Evolutionary conservation across 2,113 vertebrate species (phyloP).

Genomic region (Aegotheles bennettii): DNA sequence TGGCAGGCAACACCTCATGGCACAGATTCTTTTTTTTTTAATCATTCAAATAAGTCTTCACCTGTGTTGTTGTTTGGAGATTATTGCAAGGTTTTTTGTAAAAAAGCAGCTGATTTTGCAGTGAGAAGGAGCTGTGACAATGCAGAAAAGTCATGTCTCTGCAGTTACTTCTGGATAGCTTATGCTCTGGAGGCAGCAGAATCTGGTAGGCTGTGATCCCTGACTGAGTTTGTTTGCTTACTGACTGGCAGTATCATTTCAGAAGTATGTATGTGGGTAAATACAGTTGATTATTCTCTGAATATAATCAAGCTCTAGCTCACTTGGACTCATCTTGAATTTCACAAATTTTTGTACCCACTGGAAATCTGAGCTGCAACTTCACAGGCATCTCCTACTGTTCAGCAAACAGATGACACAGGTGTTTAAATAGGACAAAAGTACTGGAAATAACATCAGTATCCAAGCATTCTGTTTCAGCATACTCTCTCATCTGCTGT

Average conservation of each 20-base stretch:
- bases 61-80: background rate
- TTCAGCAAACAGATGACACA: background rate
- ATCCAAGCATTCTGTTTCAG: background rate
- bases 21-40: background rate
- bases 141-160: background rate
- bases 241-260: background rate
- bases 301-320: background rate
- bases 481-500: background rate
- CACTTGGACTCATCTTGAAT: background rate
- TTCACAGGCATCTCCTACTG: background rate
- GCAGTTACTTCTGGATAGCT: background rate
- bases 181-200: background rate
- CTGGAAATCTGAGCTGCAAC: background rate
- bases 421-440: background rate
- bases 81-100: background rate
- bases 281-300: background rate
- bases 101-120: background rate
- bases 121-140: background rate
- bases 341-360: background rate
- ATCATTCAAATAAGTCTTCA: background rate
- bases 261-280: background rate
- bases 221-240: background rate
- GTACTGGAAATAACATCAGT: background rate
- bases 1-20: background rate
- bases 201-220: background rate